phyloP scores from a whole-genome alignment of 2,888 invertebrate species.

The Euspilapteryx auroguttella region DNA sequence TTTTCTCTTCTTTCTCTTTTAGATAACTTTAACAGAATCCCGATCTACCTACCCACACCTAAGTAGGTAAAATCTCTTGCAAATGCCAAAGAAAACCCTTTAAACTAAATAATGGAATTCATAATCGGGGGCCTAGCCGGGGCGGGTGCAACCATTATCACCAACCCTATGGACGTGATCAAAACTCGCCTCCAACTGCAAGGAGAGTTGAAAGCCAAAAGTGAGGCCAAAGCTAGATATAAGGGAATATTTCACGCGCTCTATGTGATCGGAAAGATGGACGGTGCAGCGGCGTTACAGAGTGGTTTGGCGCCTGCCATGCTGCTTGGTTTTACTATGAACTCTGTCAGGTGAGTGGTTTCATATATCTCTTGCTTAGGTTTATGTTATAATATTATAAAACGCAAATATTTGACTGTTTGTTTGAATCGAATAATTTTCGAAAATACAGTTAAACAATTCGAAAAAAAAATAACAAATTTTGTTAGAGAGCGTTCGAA shows the following conservation, averaged over 20 bases:
- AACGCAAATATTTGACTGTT: no score
- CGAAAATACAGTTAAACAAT: no score
- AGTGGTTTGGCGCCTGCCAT: slow-evolving; percentile 81
- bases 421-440: no score
- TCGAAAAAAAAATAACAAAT: no score
- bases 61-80: no score
- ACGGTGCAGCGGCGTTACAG: slow-evolving; percentile 75
- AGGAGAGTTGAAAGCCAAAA: slow-evolving; percentile 67
- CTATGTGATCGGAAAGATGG: slow-evolving; percentile 69
- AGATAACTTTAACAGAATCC: no score
- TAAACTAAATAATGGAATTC: slow-evolving; percentile 62
- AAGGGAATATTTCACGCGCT: slow-evolving; percentile 79
- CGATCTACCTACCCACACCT: no score
- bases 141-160: slow-evolving; percentile 75
- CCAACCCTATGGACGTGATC: slow-evolving; percentile 87
- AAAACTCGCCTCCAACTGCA: slow-evolving; percentile 89
- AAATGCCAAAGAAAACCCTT: no score
- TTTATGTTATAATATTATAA: no score
- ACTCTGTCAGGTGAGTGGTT: slow-evolving; percentile 38
- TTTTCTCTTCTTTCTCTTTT: no score
- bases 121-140: slow-evolving; percentile 72
- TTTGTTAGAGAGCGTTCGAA: no score
- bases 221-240: slow-evolving; percentile 50
- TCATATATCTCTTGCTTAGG: no score
- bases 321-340: slow-evolving; percentile 72